Conservation (phyloP, 1,140 invertebrate genomes). For the Aphaenogaster floridana region DNA sequence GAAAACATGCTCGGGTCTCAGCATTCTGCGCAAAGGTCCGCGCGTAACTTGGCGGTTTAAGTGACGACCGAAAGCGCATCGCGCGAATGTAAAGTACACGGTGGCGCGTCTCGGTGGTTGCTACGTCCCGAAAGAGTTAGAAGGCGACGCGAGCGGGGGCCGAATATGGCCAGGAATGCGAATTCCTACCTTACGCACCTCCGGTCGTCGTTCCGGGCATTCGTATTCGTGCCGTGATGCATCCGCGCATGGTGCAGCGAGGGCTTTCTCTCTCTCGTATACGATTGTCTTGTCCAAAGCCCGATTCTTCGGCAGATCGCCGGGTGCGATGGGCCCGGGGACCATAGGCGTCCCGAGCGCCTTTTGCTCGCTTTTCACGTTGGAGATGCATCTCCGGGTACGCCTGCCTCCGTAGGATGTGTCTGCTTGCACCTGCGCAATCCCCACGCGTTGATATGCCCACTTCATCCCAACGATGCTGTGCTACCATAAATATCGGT, state of each 20-base stretch:
- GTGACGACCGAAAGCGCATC: conserved; percentile 37
- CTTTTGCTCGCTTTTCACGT: conserved; percentile 44
- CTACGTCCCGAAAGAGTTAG: conserved; percentile 75
- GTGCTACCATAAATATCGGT: conserved; percentile 63
- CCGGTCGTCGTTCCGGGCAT: conserved; percentile 55
- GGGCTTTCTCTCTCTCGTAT: conserved; percentile 47
- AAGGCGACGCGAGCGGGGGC: conserved; percentile 78
- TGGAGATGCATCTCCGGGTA: conserved; percentile 39
- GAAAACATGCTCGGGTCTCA: not conserved
- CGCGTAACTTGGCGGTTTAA: conserved; percentile 19
- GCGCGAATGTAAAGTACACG: conserved; percentile 67
- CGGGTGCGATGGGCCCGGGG: conserved; percentile 1
- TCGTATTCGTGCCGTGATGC: conserved; percentile 76
- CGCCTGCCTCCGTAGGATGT: conserved; percentile 36
- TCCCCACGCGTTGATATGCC: conserved; percentile 55
- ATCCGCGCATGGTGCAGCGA: conserved; percentile 51
- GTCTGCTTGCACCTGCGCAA: conserved; percentile 65
- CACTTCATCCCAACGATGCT: conserved; percentile 34
- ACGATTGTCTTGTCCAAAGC: conserved; percentile 76
- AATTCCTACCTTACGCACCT: conserved; percentile 81
- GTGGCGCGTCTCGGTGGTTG: conserved; percentile 54
- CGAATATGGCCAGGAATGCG: conserved; percentile 85
- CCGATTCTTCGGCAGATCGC: conserved; percentile 67
- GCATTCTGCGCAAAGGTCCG: not conserved
- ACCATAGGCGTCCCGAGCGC: conserved; percentile 62